Conservation (phyloP, 1,140 invertebrate genomes). For the Brachionus koreanus region DNA sequence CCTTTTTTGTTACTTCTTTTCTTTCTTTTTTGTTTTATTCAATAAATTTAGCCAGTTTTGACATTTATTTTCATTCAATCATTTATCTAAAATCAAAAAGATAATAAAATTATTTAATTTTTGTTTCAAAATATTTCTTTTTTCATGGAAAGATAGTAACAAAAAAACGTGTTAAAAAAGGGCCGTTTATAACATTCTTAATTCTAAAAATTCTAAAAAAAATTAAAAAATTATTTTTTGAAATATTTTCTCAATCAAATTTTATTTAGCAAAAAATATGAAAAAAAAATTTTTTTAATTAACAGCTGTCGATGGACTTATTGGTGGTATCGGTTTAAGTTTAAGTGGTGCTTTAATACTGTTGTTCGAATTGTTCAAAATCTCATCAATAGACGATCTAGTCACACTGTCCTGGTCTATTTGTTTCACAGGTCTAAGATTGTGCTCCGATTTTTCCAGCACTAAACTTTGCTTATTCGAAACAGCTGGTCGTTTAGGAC, state of each 20-base stretch:
- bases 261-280: not conserved
- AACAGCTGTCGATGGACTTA: not conserved
- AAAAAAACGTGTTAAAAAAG: no score
- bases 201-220: no score
- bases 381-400: slow-evolving; percentile 12
- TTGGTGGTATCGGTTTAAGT: slow-evolving; percentile 21
- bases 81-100: no score
- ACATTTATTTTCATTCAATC: no score
- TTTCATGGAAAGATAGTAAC: no score
- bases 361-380: slow-evolving; percentile 6
- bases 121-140: no score
- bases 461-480: slow-evolving; percentile 8
- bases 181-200: no score
- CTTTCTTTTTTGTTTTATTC: no score
- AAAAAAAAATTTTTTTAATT: slow-evolving; percentile 6
- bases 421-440: slow-evolving; percentile 9
- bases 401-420: not conserved
- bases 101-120: no score
- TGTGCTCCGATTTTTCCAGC: not conserved
- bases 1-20: no score
- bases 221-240: not conserved
- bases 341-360: not conserved
- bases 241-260: not conserved
- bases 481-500: slow-evolving; percentile 16
- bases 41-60: no score